Evolutionary conservation across 2,888 invertebrate species (phyloP).

Genomic region (Helobdella robusta): DNA sequence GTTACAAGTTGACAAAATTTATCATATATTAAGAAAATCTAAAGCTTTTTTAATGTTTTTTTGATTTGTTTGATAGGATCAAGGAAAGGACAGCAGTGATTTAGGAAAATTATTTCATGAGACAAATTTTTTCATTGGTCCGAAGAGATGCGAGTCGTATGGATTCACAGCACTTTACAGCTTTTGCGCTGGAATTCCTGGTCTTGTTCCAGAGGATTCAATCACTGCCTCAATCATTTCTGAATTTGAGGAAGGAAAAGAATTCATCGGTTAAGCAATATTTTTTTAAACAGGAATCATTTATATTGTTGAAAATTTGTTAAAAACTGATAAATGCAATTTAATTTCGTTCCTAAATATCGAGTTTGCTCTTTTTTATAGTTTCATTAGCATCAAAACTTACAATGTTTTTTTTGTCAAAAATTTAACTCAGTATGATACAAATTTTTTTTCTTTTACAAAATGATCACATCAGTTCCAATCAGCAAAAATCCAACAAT

Average conservation of each 20-base stretch:
- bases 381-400: background rate
- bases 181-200: conserved; percentile 34
- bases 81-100: background rate
- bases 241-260: conserved; percentile 26
- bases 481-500: conserved; percentile 26
- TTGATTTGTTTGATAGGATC: no score
- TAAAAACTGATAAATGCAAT: background rate
- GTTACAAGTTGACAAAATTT: no score
- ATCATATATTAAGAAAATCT: no score
- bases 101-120: background rate
- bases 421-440: background rate
- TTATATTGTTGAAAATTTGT: no score
- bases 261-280: no score
- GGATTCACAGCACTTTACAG: conserved; percentile 31
- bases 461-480: conserved; percentile 30
- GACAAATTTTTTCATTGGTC: conserved; percentile 10
- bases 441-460: background rate
- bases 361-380: background rate
- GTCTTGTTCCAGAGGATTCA: conserved; percentile 32
- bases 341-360: background rate
- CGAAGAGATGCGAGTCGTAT: conserved; percentile 31
- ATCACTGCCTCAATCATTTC: conserved; percentile 28
- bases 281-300: no score
- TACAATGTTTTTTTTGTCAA: no score
- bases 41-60: no score